Conservation (phyloP, 37 sponge, comb jelly and placozoan species). For the Corticium candelabrum region DNA sequence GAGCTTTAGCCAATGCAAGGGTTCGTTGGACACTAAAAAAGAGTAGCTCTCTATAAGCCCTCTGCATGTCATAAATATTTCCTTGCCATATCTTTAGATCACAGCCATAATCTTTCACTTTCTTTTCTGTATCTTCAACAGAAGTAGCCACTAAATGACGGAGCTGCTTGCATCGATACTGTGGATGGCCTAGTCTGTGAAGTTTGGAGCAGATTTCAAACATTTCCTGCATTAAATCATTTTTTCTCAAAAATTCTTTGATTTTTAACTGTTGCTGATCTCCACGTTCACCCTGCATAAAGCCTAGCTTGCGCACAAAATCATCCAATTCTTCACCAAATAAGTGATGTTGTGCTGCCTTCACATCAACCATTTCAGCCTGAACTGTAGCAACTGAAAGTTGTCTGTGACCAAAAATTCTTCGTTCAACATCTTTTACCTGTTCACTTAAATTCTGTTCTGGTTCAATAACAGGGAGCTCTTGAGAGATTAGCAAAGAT, state of each 20-base stretch:
- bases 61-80: conserved; percentile 24
- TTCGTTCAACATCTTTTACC: background rate
- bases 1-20: background rate
- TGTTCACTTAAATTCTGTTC: no score
- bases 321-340: conserved; percentile 41
- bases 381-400: background rate
- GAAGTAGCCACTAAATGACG: background rate
- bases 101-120: no score
- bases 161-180: background rate
- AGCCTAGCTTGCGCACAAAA: conserved; percentile 80
- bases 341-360: no score
- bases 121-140: background rate
- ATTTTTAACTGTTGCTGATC: background rate
- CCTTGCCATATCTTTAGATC: conserved; percentile 47
- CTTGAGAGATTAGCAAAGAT: background rate
- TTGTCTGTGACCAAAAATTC: background rate
- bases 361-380: background rate
- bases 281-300: conserved; percentile 57
- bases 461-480: background rate
- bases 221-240: background rate
- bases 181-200: background rate
- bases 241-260: background rate
- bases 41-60: conserved; percentile 36
- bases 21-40: conserved; percentile 38
- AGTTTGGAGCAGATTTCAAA: background rate